Conservation (phyloP, 1,140 invertebrate genomes). For the Cyclina sinensis region DNA sequence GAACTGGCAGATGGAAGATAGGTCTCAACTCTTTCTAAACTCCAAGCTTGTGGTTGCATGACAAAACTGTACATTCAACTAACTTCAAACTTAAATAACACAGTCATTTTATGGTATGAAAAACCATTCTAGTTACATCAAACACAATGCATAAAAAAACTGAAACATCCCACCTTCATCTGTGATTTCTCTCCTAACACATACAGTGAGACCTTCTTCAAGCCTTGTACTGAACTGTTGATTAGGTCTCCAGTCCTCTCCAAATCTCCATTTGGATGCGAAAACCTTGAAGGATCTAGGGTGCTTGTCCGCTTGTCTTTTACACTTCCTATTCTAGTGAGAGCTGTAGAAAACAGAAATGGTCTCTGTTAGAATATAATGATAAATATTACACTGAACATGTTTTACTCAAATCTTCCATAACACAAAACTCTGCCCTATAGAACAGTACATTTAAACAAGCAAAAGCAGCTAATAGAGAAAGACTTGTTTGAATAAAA, state of each 20-base stretch:
- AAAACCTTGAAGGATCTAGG: constrained; percentile 48
- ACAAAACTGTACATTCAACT: too few relatives aligned
- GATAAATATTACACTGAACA: neutral
- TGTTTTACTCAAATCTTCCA: too few relatives aligned
- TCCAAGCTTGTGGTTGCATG: too few relatives aligned
- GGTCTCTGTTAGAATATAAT: neutral
- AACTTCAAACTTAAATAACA: too few relatives aligned
- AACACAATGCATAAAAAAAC: too few relatives aligned
- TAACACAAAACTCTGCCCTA: too few relatives aligned
- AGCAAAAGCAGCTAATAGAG: neutral
- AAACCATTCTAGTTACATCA: too few relatives aligned
- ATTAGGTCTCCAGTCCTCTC: constrained; percentile 79
- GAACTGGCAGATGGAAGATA: too few relatives aligned
- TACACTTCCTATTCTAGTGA: constrained; percentile 82
- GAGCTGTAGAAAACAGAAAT: constrained; percentile 74
- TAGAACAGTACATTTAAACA: too few relatives aligned
- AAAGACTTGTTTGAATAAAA: too few relatives aligned
- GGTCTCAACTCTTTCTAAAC: too few relatives aligned
- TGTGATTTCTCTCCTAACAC: constrained; percentile 94
- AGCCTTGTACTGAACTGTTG: constrained; percentile 88
- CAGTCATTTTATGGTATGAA: too few relatives aligned
- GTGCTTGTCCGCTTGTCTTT: constrained; percentile 74
- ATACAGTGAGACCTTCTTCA: constrained; percentile 93
- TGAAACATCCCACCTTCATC: constrained; percentile 89
- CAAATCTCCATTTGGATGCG: constrained; percentile 72